phyloP scores from a whole-genome alignment of 2,113 vertebrate genomes.

The Strigops habroptila region DNA sequence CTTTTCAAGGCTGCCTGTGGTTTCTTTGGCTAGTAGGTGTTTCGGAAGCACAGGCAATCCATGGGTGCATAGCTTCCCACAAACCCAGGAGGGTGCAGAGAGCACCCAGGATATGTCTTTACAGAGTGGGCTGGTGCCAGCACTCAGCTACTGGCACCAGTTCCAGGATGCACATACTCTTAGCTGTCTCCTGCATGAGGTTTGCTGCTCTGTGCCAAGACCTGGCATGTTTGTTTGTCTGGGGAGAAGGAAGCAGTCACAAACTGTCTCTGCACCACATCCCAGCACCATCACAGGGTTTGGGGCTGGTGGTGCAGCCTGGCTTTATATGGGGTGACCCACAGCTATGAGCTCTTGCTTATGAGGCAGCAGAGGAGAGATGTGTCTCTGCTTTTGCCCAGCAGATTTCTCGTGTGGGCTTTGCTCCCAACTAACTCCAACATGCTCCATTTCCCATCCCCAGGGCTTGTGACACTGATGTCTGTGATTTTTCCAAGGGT shows the following conservation, averaged over 20 bases:
- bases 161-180: rapidly evolving
- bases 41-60: rapidly evolving
- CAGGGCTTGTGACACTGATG: rapidly evolving
- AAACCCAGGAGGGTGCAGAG: background rate
- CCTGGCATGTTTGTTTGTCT: rapidly evolving
- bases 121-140: background rate
- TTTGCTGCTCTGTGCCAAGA: background rate
- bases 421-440: rapidly evolving
- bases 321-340: background rate
- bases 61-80: background rate
- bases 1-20: rapidly evolving
- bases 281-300: background rate
- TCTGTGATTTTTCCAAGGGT: background rate
- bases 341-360: background rate
- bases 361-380: background rate
- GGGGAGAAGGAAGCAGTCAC: background rate
- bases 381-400: background rate
- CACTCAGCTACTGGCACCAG: background rate
- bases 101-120: rapidly evolving
- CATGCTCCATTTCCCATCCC: background rate
- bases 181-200: background rate
- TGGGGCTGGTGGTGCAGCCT: background rate
- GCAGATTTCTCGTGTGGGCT: rapidly evolving
- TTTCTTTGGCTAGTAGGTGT: background rate
- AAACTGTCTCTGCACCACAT: rapidly evolving